Evolutionary conservation across 2,113 vertebrate species (phyloP).

Genomic region (Drymodes brunneopygia): DNA sequence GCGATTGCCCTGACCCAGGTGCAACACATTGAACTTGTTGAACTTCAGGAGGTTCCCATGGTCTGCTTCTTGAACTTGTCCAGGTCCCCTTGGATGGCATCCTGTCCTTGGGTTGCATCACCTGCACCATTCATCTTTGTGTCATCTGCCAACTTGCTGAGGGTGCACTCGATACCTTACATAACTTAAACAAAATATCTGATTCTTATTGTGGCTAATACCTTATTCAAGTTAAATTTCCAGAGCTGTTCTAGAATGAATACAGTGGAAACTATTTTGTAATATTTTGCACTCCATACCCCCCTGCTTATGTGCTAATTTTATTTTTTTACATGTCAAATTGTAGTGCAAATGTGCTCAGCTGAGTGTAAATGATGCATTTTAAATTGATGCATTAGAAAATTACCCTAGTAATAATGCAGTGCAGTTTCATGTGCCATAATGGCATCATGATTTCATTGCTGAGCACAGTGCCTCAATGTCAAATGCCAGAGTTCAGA

Average conservation of each 20-base stretch:
- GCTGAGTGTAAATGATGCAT: not conserved
- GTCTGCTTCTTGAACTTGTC: not conserved
- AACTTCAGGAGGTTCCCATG: not conserved
- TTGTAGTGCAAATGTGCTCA: not conserved
- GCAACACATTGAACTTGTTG: not conserved
- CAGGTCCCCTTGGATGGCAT: not conserved
- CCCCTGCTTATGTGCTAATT: not conserved
- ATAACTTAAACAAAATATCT: not conserved
- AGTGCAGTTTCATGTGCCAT: not conserved
- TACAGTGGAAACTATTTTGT: not conserved
- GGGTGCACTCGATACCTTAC: accelerated
- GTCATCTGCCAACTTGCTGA: not conserved
- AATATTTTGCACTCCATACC: not conserved
- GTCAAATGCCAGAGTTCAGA: not conserved
- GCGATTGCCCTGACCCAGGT: not conserved
- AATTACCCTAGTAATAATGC: not conserved
- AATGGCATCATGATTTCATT: not conserved
- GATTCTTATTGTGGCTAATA: not conserved
- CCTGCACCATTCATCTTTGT: not conserved
- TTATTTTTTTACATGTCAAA: not conserved
- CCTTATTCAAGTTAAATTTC: not conserved
- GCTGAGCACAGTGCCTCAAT: not conserved
- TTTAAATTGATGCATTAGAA: not conserved
- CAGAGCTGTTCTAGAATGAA: not conserved
- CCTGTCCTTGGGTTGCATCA: not conserved